These are phyloP conservation scores for Neotragus pygmaeus DNA, from an alignment of 2,113 vertebrate species.

Conservation along the genomic window DNA sequence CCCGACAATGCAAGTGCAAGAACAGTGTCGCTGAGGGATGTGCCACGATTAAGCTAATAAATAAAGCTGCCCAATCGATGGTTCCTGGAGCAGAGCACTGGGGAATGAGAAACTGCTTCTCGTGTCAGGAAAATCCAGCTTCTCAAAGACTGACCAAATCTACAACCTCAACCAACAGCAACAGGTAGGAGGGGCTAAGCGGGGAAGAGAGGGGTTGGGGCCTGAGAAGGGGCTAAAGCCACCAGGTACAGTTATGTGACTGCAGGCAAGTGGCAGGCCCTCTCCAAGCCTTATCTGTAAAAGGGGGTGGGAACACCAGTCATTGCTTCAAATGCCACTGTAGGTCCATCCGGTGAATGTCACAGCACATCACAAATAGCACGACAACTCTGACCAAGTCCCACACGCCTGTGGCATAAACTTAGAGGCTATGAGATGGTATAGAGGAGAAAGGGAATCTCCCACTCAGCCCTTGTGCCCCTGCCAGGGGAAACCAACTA, in stretches of 20 bases:
- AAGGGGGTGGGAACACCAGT: background rate
- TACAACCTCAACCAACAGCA: background rate
- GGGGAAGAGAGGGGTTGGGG: background rate
- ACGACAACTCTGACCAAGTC: background rate
- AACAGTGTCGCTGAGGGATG: background rate
- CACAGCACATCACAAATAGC: background rate
- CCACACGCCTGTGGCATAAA: background rate
- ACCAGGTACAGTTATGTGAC: background rate
- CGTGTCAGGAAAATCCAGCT: background rate
- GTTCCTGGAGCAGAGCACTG: conserved; percentile 11
- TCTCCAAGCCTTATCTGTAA: background rate
- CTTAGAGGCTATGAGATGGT: background rate
- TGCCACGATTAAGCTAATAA: conserved; percentile 36
- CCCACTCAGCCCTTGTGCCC: background rate
- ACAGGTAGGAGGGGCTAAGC: background rate
- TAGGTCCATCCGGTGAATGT: background rate
- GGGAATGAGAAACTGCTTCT: conserved; percentile 15
- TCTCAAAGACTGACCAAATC: background rate
- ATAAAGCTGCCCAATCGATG: background rate
- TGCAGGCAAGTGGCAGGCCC: background rate
- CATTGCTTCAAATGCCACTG: background rate
- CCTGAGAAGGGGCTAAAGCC: background rate
- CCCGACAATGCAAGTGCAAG: background rate
- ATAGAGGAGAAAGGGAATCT: background rate
- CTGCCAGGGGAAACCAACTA: background rate